phyloP scores from a whole-genome alignment of 2,888 invertebrate species.

The Ypsolopha sequella region DNA sequence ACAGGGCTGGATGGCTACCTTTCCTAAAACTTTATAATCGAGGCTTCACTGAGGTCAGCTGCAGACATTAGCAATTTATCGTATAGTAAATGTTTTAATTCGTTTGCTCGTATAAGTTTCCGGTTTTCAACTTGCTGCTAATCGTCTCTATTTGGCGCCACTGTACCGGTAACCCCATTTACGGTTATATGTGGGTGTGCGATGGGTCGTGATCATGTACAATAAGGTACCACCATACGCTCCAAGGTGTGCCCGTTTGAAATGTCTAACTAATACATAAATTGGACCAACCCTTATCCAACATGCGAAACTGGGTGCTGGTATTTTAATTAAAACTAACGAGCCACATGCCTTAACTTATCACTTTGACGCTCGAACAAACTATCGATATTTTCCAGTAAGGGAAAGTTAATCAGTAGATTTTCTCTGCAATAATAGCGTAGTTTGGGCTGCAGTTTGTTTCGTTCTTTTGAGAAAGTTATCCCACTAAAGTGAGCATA shows the following conservation, averaged over 20 bases:
- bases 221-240: conserved; percentile 8
- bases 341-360: background rate
- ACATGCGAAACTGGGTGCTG: conserved; percentile 27
- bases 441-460: background rate
- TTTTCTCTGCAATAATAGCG: background rate
- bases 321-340: background rate
- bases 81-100: too few species aligned
- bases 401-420: conserved; percentile 1
- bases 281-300: conserved; percentile 38
- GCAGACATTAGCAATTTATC: too few species aligned
- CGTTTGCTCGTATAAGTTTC: too few species aligned
- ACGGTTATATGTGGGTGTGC: too few species aligned
- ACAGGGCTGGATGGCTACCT: too few species aligned
- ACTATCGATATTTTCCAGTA: background rate
- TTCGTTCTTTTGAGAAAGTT: conserved; percentile 2
- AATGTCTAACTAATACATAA: conserved; percentile 17
- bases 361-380: background rate
- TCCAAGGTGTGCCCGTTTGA: conserved; percentile 7
- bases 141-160: too few species aligned
- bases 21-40: too few species aligned
- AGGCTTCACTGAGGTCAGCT: too few species aligned
- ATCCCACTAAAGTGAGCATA: background rate
- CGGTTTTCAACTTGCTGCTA: conserved; percentile 13
- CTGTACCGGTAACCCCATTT: too few species aligned
- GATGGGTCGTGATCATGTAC: too few species aligned